Evolutionary conservation across 2,797 vertebrate species (phyloP), one percentile per base, ranked within the genome.

Genomic region (Mallotus villosus): DNA sequence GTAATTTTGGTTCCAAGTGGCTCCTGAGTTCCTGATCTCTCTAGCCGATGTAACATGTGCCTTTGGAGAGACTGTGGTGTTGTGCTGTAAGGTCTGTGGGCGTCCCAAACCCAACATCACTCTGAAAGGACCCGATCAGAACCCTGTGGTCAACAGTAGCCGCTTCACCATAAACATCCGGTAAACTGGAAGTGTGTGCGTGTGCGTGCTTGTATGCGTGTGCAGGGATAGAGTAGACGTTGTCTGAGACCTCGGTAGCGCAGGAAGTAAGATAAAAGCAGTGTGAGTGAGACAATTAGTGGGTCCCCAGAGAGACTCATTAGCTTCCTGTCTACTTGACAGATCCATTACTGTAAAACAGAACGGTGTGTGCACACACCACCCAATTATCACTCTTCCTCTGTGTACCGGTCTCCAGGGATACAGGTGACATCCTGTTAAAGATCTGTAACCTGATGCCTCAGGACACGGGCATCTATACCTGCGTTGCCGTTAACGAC

Each of bases 361-460:
- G 51, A 51, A 19, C 49, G 14, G 14, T 19, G 14, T 51, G 51
- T 55, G 19, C 49, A 46, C 24, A 21, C 57, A 59, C 57, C n/a
- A 9, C 57, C 17, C 7, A 9, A 59, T 21, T 24, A 41, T 53
- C n/a, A 25, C 21, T 69, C 51, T 70, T 29, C 61, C 70, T 67
- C 37, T 37, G 32, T 63, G 41, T 53, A 24, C 5, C 0, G 74
- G 72, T 73, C 3, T 72, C n/a, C 85, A 99, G 98, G 87, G 97
- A 99, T 25, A 96, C 97, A 0, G 98, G 98, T 1, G 98, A 99
- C 82, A 95, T 97, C 80, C 83, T 95, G 81, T 82, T 99, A 87
- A 98, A 98, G 90, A 95, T 99, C 85, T 98, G 97, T 80, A 99
- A 99, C 25, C 85, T 99, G 86, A 96, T 99, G 96, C 98, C 98